Base-by-base conservation (phyloP, 2,113 vertebrate species). In the Neodon shergylaensis region DNA sequence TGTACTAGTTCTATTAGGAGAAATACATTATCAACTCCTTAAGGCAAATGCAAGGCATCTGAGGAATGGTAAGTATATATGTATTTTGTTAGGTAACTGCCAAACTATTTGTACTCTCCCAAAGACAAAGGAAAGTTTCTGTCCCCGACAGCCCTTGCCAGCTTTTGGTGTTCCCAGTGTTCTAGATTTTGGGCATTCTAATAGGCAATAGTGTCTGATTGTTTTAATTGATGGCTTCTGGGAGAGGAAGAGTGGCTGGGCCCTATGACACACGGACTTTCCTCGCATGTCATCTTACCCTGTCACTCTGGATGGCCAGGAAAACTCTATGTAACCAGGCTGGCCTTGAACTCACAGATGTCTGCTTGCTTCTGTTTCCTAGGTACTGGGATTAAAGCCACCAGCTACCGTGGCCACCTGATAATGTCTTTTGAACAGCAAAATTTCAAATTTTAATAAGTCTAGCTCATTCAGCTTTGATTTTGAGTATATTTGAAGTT, bases 391-490 rank as follows among this genome's bases (percentile, higher is more conserved):
- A 28, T 65, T 65, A 47, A 66, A 42, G 39, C 1, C 39, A 66
- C 47, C 16, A 42, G 24, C 39, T 26, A 17, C n/a, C 1, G 17
- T n/a, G n/a, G 13, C 22, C 5, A 33, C 5, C 42, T 22, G 31
- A 88, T 33, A 93, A 82, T 90, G 49, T 83, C 76, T 92, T 90
- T 81, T n/a, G 26, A 49, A 81, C 77, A 94, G n/a, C 42, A 91
- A 87, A 94, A 87, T 87, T 28, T 63, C n/a, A 63, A 16, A 61
- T 63, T 83, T 83, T 63, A 5, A 83, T 9, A 63, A 63, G 22
- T 93, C 33, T 12, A 82, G 65, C 14, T 77, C 58, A 78, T 66
- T 13, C 52, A 94, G 70, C 42, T 26, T 63, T 92, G 54, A 9
- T 92, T 93, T 49, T 87, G 42, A 94, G 91, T 82, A 26, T n/a